phyloP scores from a whole-genome alignment of 2,113 vertebrate genomes.

The Peromyscus polionotus region DNA sequence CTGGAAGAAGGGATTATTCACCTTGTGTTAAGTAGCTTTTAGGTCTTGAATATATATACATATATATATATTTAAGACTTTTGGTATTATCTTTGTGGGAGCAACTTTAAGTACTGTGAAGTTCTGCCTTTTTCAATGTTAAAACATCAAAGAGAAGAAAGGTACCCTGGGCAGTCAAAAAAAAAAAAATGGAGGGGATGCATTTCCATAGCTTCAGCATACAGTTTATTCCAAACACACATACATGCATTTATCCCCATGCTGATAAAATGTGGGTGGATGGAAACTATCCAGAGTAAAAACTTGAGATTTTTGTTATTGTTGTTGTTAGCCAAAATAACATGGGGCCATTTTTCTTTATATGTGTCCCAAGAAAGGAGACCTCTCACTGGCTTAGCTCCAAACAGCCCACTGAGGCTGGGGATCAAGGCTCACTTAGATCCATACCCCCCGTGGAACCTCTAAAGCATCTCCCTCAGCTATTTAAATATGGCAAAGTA shows the following conservation, averaged over 20 bases:
- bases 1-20: not conserved
- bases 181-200: conserved; percentile 3
- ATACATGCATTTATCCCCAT: not conserved
- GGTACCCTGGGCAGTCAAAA: not conserved
- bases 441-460: not conserved
- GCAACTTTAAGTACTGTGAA: not conserved
- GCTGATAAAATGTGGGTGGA: not conserved
- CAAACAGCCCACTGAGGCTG: conserved; percentile 14
- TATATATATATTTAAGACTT: not conserved
- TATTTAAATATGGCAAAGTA: conserved; percentile 44
- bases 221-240: conserved; percentile 5
- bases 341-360: not conserved
- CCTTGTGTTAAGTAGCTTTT: conserved; percentile 29
- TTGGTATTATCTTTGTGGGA: not conserved
- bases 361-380: conserved; percentile 38
- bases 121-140: conserved; percentile 49
- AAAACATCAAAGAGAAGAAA: conserved; percentile 48
- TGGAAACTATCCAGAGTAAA: conserved; percentile 17
- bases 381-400: conserved; percentile 6
- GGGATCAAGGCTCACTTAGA: conserved; percentile 59
- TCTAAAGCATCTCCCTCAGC: conserved; percentile 10
- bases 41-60: not conserved
- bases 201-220: not conserved
- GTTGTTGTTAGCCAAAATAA: conserved; percentile 28
- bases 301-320: conserved; percentile 11